Percentiles rank a stretch among this genome's conserved stretches.
Conservation (phyloP, 2,113 vertebrate species). For the Stictonetta naevosa region DNA sequence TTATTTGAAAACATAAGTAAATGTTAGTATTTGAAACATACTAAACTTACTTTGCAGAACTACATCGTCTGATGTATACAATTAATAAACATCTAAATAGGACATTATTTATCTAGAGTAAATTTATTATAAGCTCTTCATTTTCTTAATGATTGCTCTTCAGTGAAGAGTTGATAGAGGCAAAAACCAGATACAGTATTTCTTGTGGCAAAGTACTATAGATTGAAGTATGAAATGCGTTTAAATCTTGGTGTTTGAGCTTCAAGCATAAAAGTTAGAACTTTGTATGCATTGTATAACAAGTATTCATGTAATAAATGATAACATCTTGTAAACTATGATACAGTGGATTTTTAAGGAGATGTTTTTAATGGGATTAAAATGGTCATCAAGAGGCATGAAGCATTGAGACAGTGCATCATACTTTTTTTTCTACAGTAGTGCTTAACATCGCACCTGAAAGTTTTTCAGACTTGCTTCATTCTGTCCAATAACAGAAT, state of each 20-base stretch:
- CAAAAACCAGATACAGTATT: background rate
- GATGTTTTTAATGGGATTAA: background rate
- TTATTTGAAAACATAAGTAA: background rate
- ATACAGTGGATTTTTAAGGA: background rate
- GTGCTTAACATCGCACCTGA: background rate
- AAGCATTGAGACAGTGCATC: background rate
- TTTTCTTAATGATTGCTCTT: background rate
- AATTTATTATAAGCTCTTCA: background rate
- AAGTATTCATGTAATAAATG: background rate
- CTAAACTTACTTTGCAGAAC: background rate
- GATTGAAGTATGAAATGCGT: background rate
- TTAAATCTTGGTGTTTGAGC: background rate
- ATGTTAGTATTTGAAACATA: background rate
- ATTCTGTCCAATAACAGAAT: background rate
- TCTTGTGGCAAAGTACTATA: background rate
- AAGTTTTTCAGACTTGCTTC: background rate
- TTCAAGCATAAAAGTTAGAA: background rate
- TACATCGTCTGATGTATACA: background rate
- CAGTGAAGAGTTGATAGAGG: background rate
- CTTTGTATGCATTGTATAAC: background rate
- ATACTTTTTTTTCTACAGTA: background rate
- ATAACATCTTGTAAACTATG: background rate
- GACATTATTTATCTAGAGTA: background rate
- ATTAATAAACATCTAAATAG: background rate
- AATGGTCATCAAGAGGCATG: background rate